Evolutionary conservation across 2,888 invertebrate species (phyloP).

Genomic region (Dasypolia templi): DNA sequence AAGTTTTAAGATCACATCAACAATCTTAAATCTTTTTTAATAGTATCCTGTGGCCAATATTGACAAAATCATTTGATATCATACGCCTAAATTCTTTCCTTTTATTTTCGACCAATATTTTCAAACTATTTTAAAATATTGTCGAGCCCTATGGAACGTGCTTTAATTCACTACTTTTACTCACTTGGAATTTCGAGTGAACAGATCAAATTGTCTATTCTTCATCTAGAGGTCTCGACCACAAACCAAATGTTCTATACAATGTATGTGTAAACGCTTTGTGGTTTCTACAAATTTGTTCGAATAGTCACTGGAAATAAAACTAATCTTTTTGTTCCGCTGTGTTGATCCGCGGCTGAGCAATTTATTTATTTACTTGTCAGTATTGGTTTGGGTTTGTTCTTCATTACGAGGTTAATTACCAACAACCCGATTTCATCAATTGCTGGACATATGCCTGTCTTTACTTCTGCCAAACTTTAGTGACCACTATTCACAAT

Average conservation of each 20-base stretch:
- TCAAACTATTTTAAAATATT: neutral
- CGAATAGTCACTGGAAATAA: constrained; percentile 20
- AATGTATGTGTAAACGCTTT: constrained; percentile 13
- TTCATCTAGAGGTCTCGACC: neutral
- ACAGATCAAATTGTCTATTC: neutral
- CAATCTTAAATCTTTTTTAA: neutral
- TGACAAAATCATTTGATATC: too few relatives aligned
- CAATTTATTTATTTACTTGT: too few relatives aligned
- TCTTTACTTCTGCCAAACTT: neutral
- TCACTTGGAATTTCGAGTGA: neutral
- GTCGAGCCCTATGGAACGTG: neutral
- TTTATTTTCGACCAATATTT: neutral
- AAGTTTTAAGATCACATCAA: too few relatives aligned
- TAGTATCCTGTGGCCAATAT: too few relatives aligned
- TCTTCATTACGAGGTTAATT: neutral
- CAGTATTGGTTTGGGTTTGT: neutral
- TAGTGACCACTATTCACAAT: neutral
- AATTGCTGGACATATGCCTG: neutral
- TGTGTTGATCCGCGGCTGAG: constrained; percentile 15
- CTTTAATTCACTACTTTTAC: neutral
- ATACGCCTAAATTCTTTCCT: neutral
- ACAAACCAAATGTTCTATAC: constrained; percentile 25
- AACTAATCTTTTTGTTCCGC: constrained; percentile 39
- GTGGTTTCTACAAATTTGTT: constrained; percentile 29
- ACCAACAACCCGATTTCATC: neutral